Base-by-base conservation (phyloP, 2,797 vertebrate genomes). In the Brachyrhaphis roseni region DNA sequence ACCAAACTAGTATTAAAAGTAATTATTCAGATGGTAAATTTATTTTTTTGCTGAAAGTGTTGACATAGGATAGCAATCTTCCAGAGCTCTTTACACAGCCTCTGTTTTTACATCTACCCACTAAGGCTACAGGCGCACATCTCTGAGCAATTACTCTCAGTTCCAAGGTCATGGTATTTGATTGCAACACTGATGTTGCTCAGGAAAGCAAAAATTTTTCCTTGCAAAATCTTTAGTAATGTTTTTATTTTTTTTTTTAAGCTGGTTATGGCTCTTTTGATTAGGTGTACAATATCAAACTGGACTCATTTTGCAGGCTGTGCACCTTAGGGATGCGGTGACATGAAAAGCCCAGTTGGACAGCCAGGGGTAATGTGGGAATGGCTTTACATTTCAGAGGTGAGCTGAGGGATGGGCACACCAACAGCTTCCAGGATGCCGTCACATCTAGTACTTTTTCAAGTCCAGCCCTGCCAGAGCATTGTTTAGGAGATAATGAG, bases 401-500 rank as follows among this genome's bases (percentile, higher is more conserved):
- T 91, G 91, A 82, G 92, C 93, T 87, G 82, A 89, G 90, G 90
- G 90, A 91, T 81, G 87, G 90, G 90, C 92, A 91, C 91, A 82
- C 91, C 86, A 77, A 89, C 93, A 91, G 94, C 93, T 95, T 93
- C 91, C 91, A 94, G 94, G 92, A 95, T 95, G 94, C 94, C 94
- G 95, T 95, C 91, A 94, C 91, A 95, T 95, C 93, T 92, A 92
- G 84, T 90, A 91, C 23, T 93, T 95, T 93, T 96, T 96, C 89
- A 96, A 95, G 94, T 96, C 93, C 91, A 85, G 92, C 93, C 88
- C 93, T 87, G 89, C 85, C 87, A 11, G 81, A 90, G 93, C 93
- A 95, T 95, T 96, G 95, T 96, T 96, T 94, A 94, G 93, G 91
- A 94, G 95, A 96, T 96, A 96, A 96, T 96, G 96, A 96, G 96